These are phyloP conservation scores for Cylas formicarius DNA, from an alignment of 1,140 invertebrate genomes.

Conservation along the genomic window DNA sequence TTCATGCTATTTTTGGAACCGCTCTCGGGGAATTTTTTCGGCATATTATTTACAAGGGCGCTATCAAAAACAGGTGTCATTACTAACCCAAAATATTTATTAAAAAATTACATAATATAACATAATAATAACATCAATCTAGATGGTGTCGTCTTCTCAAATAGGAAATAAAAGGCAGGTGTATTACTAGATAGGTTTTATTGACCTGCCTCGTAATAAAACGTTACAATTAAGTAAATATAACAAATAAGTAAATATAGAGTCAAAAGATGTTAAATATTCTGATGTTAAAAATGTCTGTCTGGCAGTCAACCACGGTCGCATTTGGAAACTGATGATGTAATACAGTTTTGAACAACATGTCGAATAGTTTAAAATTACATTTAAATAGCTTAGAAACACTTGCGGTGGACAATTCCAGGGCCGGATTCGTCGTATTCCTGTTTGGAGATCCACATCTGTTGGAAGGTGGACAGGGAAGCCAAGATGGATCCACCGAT, in stretches of 20 bases:
- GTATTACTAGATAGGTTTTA: conserved; percentile 31
- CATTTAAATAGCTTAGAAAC: conserved; percentile 66
- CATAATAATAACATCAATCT: conserved; percentile 24
- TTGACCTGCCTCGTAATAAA: conserved; percentile 33
- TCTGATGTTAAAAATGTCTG: conserved; percentile 33
- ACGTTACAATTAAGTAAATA: conserved; percentile 28
- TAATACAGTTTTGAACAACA: conserved; percentile 31
- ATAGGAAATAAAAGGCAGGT: conserved; percentile 29
- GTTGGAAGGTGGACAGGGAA: conserved; percentile 84
- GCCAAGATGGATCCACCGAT: conserved; percentile 81
- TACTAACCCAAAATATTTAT: conserved; percentile 21
- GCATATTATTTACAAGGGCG: not conserved
- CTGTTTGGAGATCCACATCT: conserved; percentile 94
- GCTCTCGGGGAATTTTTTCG: no score
- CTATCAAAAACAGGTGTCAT: conserved; percentile 6
- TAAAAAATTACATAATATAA: conserved; percentile 27
- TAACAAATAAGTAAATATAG: conserved; percentile 34
- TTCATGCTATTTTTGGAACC: no score
- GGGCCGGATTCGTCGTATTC: conserved; percentile 92
- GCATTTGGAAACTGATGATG: conserved; percentile 26
- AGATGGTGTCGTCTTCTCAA: conserved; percentile 12
- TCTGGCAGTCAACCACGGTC: conserved; percentile 38
- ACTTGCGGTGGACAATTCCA: conserved; percentile 90
- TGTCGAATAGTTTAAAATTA: conserved; percentile 27
- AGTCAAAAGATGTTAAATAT: conserved; percentile 29